phyloP scores from a whole-genome alignment of 1,140 invertebrate species.

The Anastrepha ludens region DNA sequence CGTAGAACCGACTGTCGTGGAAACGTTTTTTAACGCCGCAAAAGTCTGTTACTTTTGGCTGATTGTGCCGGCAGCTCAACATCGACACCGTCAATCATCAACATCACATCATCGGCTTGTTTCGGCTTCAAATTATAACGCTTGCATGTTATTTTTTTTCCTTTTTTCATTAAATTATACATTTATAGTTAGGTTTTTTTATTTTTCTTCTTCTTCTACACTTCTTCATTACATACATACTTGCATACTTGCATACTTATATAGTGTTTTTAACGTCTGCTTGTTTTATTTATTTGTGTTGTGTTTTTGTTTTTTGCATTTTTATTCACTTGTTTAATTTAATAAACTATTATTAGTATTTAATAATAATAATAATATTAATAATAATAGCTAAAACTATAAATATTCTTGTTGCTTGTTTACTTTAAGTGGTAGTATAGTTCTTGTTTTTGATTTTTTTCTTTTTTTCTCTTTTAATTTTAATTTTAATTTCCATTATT shows the following conservation, averaged over 20 bases:
- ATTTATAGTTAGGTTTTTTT: constrained; percentile 14
- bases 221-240: constrained; percentile 51
- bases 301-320: background rate
- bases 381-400: constrained; percentile 44
- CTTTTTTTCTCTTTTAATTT: constrained; percentile 12
- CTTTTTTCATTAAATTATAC: constrained; percentile 21
- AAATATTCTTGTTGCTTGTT: constrained; percentile 42
- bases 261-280: constrained; percentile 9
- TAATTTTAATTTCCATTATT: background rate
- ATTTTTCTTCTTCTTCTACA: constrained; percentile 4
- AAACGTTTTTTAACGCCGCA: no score
- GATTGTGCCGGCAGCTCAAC: no score
- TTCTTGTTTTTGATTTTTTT: constrained; percentile 1
- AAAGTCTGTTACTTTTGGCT: no score
- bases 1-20: background rate
- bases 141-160: constrained; percentile 41
- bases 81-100: no score
- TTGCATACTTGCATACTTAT: constrained; percentile 29
- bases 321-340: constrained; percentile 44
- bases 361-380: constrained; percentile 42
- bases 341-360: constrained; percentile 38
- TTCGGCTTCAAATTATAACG: background rate
- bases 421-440: constrained; percentile 36
- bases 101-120: no score
- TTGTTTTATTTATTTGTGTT: constrained; percentile 44